These are phyloP conservation scores for Poecile atricapillus DNA, from an alignment of 2,113 vertebrate species.

Conservation along the genomic window DNA sequence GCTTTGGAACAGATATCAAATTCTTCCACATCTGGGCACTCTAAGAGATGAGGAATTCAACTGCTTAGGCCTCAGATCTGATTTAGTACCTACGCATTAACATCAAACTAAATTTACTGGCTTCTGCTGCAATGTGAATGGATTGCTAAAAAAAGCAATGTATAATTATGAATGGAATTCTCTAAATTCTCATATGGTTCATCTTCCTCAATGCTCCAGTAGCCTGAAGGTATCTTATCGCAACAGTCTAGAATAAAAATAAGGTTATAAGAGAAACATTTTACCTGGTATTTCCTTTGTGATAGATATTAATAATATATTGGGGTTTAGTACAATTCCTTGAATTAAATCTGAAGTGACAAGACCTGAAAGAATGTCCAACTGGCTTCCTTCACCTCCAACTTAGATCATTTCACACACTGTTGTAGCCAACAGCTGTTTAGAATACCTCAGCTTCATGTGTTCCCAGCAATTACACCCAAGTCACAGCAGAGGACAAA, in stretches of 20 bases:
- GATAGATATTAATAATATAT: not conserved
- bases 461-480: not conserved
- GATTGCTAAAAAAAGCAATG: not conserved
- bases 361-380: not conserved
- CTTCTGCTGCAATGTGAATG: not conserved
- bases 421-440: not conserved
- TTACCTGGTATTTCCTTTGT: not conserved
- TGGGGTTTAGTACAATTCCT: not conserved
- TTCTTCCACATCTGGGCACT: not conserved
- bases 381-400: not conserved
- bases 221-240: not conserved
- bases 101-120: not conserved
- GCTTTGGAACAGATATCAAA: not conserved
- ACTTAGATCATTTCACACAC: not conserved
- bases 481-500: not conserved
- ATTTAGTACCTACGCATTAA: not conserved
- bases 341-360: not conserved
- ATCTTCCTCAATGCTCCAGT: not conserved
- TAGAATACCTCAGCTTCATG: not conserved
- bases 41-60: not conserved
- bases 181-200: not conserved
- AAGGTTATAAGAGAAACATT: not conserved
- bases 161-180: not conserved
- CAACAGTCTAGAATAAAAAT: not conserved
- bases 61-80: not conserved